A percentile compares a stretch with the other conserved stretches of the same genome.
phyloP scores from a whole-genome alignment of 1,140 invertebrate species.

The Drosophila orosa region DNA sequence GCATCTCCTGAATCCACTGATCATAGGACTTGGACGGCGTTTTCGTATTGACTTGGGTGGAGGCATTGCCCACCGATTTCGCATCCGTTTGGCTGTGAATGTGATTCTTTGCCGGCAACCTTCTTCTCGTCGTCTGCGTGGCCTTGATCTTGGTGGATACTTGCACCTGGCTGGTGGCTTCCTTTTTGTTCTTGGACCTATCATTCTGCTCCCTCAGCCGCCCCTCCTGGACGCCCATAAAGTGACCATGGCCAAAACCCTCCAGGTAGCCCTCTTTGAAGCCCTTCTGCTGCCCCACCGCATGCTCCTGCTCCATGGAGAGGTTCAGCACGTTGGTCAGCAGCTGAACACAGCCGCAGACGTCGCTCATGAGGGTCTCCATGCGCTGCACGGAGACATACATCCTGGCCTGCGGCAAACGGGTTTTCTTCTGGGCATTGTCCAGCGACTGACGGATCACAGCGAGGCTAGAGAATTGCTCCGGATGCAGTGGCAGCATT shows the following conservation, averaged over 20 bases:
- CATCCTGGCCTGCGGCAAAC: slow-evolving; percentile 23
- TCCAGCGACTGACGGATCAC: slow-evolving; percentile 44
- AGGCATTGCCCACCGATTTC: neutral
- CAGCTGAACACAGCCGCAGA: slow-evolving; percentile 44
- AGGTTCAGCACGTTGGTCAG: slow-evolving; percentile 63
- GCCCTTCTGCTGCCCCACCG: slow-evolving; percentile 56
- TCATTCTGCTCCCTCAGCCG: slow-evolving; percentile 14
- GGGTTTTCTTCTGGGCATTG: slow-evolving; percentile 20
- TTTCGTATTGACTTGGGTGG: neutral
- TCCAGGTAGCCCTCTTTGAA: slow-evolving; percentile 62
- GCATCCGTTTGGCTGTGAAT: slow-evolving; percentile 4
- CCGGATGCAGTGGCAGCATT: slow-evolving; percentile 47
- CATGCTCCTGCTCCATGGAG: slow-evolving; percentile 69
- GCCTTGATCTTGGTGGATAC: neutral
- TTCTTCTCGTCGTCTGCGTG: neutral
- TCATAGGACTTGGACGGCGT: slow-evolving; percentile 43
- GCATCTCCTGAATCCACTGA: slow-evolving; percentile 78
- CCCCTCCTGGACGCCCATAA: slow-evolving; percentile 65
- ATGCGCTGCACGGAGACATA: slow-evolving; percentile 36
- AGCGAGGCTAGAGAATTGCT: slow-evolving; percentile 54
- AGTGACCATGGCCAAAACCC: slow-evolving; percentile 65
- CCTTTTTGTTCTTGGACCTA: neutral
- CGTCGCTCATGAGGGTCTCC: slow-evolving; percentile 34
- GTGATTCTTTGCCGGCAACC: neutral
- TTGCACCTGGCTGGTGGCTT: neutral